A percentile compares a stretch with the other conserved stretches of the same genome.
Evolutionary conservation across 2,113 vertebrate species (phyloP).

Genomic region (Sciurus niger): DNA sequence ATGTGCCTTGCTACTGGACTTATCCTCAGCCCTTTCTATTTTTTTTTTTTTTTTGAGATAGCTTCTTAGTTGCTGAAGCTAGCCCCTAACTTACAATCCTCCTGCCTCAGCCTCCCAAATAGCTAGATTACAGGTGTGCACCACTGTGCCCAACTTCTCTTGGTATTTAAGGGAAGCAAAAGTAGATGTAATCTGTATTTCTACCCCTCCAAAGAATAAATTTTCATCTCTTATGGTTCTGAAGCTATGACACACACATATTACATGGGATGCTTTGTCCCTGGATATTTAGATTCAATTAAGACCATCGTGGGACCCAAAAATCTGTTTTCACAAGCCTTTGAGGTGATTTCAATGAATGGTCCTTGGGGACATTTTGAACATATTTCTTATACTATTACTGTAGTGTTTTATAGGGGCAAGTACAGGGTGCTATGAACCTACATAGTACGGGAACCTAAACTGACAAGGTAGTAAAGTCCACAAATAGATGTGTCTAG

Average conservation of each 20-base stretch:
- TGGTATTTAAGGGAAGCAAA: not conserved
- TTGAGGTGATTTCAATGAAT: not conserved
- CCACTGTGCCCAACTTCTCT: not conserved
- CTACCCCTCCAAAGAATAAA: not conserved
- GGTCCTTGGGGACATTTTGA: not conserved
- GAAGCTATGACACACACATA: not conserved
- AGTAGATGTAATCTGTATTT: not conserved
- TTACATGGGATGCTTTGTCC: not conserved
- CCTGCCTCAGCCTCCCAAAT: no score
- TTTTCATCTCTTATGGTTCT: not conserved
- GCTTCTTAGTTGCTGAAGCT: no score
- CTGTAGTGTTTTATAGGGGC: rapidly evolving
- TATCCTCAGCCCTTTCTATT: no score
- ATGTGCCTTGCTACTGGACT: no score
- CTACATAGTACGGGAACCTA: not conserved
- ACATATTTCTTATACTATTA: not conserved
- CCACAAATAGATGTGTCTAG: not conserved
- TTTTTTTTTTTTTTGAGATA: no score
- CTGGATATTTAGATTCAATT: not conserved
- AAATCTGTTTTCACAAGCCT: not conserved
- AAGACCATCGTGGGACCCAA: not conserved
- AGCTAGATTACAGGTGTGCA: no score
- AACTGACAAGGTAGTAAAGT: no score
- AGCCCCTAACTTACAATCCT: no score
- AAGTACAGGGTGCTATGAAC: not conserved